phyloP scores from a whole-genome alignment of 2,113 vertebrate species.

The Beaufortia kweichowensis region DNA sequence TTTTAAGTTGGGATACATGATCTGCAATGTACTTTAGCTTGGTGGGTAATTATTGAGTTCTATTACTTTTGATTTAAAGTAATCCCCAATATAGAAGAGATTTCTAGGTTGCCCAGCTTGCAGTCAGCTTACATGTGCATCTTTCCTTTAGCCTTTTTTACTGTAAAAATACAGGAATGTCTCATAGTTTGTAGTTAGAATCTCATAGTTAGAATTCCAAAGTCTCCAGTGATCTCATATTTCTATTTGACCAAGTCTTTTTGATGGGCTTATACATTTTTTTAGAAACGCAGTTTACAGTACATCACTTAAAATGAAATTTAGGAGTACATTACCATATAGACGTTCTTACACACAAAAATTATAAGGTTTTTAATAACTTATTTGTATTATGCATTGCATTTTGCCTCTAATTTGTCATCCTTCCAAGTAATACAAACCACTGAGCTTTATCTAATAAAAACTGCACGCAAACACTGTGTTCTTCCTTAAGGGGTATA shows the following conservation, averaged over 20 bases:
- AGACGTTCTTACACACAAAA: no score
- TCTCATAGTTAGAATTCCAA: no score
- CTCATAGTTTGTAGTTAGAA: no score
- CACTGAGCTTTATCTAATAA: constrained; percentile 30
- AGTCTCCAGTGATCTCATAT: no score
- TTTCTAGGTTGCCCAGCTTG: neutral
- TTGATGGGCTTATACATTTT: no score
- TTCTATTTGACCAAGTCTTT: no score
- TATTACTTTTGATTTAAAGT: constrained; percentile 56
- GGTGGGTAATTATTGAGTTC: constrained; percentile 69
- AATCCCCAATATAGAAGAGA: constrained; percentile 48
- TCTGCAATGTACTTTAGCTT: constrained; percentile 73
- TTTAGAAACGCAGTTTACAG: no score
- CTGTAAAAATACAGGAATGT: no score
- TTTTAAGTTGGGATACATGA: constrained; percentile 83
- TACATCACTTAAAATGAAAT: no score
- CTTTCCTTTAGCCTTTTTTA: no score
- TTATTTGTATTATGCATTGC: neutral
- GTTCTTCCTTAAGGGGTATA: constrained; percentile 13
- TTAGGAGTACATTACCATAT: no score
- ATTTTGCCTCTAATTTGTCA: constrained; percentile 11
- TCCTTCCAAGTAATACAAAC: constrained; percentile 22
- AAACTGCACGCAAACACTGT: constrained; percentile 16
- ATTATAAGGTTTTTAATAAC: neutral
- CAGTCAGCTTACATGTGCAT: no score